A percentile compares a stretch with the other conserved stretches of the same genome.
Evolutionary conservation across 2,113 vertebrate species (phyloP).

Genomic region (Melospiza georgiana): DNA sequence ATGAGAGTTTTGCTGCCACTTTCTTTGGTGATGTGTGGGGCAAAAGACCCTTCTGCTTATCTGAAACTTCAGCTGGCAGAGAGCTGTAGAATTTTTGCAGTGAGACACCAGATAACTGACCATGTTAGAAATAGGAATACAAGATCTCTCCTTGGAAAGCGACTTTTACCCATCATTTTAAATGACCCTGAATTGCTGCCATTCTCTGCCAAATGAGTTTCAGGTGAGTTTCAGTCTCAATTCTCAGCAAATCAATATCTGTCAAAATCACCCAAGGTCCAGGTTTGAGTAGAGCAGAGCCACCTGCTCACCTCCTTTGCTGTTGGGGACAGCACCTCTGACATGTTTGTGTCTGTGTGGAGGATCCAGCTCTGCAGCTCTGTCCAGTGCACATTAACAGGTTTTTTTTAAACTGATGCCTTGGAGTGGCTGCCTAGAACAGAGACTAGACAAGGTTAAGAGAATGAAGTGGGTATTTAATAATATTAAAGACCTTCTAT

Average conservation of each 20-base stretch:
- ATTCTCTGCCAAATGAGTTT: not conserved
- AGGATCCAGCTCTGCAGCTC: not conserved
- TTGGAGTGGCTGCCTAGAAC: not conserved
- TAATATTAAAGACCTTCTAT: not conserved
- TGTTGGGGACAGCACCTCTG: not conserved
- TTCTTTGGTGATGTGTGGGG: not conserved
- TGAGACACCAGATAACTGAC: not conserved
- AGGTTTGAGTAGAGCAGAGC: not conserved
- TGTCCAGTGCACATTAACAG: not conserved
- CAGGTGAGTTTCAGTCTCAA: not conserved
- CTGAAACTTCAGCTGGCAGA: not conserved
- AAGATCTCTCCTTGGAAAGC: not conserved
- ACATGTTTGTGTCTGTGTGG: rapidly evolving
- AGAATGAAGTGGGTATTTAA: not conserved
- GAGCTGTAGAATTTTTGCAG: not conserved
- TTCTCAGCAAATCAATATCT: not conserved
- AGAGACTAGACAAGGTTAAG: not conserved
- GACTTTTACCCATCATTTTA: not conserved
- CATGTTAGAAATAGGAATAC: not conserved
- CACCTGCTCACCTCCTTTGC: not conserved
- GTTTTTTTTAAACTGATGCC: not conserved
- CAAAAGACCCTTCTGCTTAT: not conserved
- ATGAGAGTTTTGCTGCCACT: not conserved
- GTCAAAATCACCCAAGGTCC: not conserved
- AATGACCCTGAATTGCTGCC: not conserved